Conservation (phyloP, 1,140 invertebrate genomes). For the Drosophila neocordata region DNA sequence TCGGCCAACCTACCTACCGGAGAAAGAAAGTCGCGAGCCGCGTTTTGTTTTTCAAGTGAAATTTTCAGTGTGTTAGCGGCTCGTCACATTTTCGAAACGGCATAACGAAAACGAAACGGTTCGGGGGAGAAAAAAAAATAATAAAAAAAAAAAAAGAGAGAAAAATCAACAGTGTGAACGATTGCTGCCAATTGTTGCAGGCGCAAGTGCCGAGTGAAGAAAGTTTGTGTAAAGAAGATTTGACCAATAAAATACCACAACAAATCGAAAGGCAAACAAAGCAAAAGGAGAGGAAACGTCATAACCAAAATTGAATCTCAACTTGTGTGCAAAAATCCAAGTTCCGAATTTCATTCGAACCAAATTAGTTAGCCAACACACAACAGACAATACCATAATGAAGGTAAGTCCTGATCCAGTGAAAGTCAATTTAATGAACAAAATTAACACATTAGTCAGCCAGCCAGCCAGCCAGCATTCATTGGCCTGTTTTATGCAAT, state of each 20-base stretch:
- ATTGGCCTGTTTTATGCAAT: constrained; percentile 79
- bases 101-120: constrained; percentile 45
- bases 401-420: constrained; percentile 62
- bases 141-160: constrained; percentile 24
- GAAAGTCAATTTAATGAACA: constrained; percentile 58
- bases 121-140: too few relatives aligned
- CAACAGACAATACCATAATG: constrained; percentile 52
- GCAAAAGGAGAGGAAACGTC: constrained; percentile 25
- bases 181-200: constrained; percentile 49
- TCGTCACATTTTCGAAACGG: constrained; percentile 47
- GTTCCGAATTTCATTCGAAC: constrained; percentile 36
- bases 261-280: neutral
- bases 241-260: neutral
- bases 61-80: constrained; percentile 45
- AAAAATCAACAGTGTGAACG: constrained; percentile 35
- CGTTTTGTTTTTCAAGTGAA: constrained; percentile 51
- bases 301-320: constrained; percentile 53
- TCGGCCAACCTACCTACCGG: constrained; percentile 22
- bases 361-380: constrained; percentile 7
- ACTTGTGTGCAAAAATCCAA: constrained; percentile 53
- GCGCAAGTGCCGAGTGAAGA: constrained; percentile 49
- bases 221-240: constrained; percentile 45
- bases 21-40: constrained; percentile 75
- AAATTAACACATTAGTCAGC: constrained; percentile 43
- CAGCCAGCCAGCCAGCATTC: too few relatives aligned